Evolutionary conservation across 2,888 invertebrate species (phyloP).

Genomic region (Leptothorax acervorum): DNA sequence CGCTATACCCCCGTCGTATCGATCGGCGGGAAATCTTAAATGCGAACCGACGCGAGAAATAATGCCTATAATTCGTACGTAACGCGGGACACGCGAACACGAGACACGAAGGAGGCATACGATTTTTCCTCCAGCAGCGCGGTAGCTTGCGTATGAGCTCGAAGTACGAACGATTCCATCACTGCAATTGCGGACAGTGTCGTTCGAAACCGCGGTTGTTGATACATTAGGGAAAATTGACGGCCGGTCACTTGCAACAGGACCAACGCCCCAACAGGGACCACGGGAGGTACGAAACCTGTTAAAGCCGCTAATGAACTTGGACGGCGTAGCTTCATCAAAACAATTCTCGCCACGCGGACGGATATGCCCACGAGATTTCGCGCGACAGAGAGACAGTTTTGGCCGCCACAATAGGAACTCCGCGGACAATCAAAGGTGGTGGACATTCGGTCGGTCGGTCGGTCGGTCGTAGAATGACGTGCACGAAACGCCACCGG

Average conservation of each 20-base stretch:
- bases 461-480: slow-evolving; percentile 50
- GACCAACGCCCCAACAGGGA: not conserved
- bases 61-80: slow-evolving; percentile 51
- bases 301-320: slow-evolving; percentile 55
- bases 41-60: slow-evolving; percentile 42
- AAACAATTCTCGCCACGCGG: slow-evolving; percentile 54
- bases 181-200: not conserved
- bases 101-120: slow-evolving; percentile 25
- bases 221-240: slow-evolving; percentile 31
- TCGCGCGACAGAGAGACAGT: slow-evolving; percentile 49
- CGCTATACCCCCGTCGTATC: slow-evolving; percentile 18
- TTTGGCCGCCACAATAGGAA: slow-evolving; percentile 65
- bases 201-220: slow-evolving; percentile 11
- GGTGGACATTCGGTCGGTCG: slow-evolving; percentile 58
- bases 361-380: slow-evolving; percentile 35
- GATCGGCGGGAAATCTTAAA: slow-evolving; percentile 50
- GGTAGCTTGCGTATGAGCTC: not conserved
- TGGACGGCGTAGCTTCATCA: slow-evolving; percentile 59
- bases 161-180: not conserved
- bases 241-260: slow-evolving; percentile 16
- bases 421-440: slow-evolving; percentile 72
- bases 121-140: not conserved
- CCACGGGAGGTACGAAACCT: slow-evolving; percentile 18
- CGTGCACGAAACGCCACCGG: slow-evolving; percentile 36
- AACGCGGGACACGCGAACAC: slow-evolving; percentile 33